These are phyloP conservation scores for Aphidius ervi DNA, from an alignment of 1,140 invertebrate species.

Conservation along the genomic window DNA sequence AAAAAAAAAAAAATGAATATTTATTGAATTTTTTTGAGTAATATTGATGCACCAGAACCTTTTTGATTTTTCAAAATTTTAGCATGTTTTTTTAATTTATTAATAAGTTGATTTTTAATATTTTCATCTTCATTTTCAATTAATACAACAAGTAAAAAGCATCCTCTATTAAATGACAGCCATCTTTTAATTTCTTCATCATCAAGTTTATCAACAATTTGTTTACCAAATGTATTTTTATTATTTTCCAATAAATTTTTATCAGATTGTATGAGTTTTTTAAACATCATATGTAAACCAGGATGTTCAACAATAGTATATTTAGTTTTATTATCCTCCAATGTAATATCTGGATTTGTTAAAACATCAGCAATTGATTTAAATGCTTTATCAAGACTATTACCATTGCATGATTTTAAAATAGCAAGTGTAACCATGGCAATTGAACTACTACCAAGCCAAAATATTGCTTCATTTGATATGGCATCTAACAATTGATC, in stretches of 20 bases:
- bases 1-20: constrained; percentile 11
- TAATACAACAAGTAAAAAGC: constrained; percentile 58
- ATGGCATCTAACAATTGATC: constrained; percentile 63
- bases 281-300: constrained; percentile 74
- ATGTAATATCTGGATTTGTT: constrained; percentile 43
- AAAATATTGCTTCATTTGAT: constrained; percentile 58
- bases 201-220: constrained; percentile 47
- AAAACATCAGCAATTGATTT: constrained; percentile 50
- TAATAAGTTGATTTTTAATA: constrained; percentile 10
- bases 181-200: constrained; percentile 50
- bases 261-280: constrained; percentile 72
- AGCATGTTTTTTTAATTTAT: constrained; percentile 29
- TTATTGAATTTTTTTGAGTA: constrained; percentile 51
- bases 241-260: constrained; percentile 51
- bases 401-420: constrained; percentile 57
- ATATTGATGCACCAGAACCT: constrained; percentile 52
- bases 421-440: constrained; percentile 69
- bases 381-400: constrained; percentile 43
- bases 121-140: constrained; percentile 47
- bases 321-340: constrained; percentile 50
- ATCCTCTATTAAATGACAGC: constrained; percentile 59
- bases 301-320: constrained; percentile 70
- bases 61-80: constrained; percentile 41
- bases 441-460: constrained; percentile 66
- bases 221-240: constrained; percentile 13